Evolutionary conservation across 2,797 vertebrate species (phyloP).

Genomic region (Acanthurus lineatus): DNA sequence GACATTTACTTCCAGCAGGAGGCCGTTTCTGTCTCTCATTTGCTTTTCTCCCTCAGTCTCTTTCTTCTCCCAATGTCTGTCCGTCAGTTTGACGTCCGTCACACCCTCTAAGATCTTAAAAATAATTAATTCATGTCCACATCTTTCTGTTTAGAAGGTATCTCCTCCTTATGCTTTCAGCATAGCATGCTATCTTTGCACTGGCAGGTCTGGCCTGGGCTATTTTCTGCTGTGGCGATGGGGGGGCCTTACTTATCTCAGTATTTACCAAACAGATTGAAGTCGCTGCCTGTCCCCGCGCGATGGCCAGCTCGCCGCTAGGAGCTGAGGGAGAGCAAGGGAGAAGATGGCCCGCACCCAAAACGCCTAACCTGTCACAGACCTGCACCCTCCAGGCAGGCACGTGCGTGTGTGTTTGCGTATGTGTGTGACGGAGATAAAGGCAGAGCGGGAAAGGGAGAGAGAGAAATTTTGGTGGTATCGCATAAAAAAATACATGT

Average conservation of each 20-base stretch:
- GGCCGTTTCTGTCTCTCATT: conserved; percentile 67
- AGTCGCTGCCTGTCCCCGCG: conserved; percentile 80
- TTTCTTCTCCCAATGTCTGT: conserved; percentile 62
- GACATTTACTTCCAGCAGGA: conserved; percentile 80
- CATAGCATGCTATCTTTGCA: conserved; percentile 65
- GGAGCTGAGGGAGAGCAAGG: conserved; percentile 69
- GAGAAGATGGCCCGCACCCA: conserved; percentile 78
- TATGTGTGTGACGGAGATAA: conserved; percentile 55
- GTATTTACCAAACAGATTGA: conserved; percentile 88
- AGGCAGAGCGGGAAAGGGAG: conserved; percentile 32
- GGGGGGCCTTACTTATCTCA: conserved; percentile 78
- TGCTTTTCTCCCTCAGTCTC: conserved; percentile 54
- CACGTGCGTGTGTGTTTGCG: conserved; percentile 61
- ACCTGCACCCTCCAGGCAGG: conserved; percentile 75
- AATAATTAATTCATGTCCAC: conserved; percentile 62
- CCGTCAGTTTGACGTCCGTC: conserved; percentile 48
- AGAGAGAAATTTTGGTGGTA: conserved; percentile 27
- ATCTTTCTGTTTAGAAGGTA: conserved; percentile 47
- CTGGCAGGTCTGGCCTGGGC: conserved; percentile 59
- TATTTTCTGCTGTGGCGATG: conserved; percentile 77
- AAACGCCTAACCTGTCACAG: conserved; percentile 83
- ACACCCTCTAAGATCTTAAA: conserved; percentile 36
- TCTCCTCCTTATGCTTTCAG: conserved; percentile 39
- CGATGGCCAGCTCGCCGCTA: conserved; percentile 80
- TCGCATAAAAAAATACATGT: conserved; percentile 43